Evolutionary conservation across 2,888 invertebrate species (phyloP).

Genomic region (Lampropteryx suffumata): DNA sequence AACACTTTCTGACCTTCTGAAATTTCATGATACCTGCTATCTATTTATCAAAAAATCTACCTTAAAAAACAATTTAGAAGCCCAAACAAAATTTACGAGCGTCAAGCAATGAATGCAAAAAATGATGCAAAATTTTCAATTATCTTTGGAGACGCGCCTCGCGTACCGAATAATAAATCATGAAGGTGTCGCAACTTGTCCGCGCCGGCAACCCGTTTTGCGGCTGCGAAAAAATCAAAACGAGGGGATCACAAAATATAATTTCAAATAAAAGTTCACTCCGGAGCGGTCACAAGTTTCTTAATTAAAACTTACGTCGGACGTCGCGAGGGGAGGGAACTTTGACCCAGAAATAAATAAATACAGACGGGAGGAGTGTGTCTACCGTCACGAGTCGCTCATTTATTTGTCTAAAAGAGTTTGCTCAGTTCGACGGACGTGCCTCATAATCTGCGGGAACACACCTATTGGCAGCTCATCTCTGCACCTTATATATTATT

Average conservation of each 20-base stretch:
- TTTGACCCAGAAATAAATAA: slow-evolving; percentile 82
- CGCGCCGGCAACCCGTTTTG: slow-evolving; percentile 69
- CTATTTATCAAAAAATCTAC: background rate
- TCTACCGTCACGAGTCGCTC: slow-evolving; percentile 72
- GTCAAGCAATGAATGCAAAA: slow-evolving; percentile 34
- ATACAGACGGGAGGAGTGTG: slow-evolving; percentile 66
- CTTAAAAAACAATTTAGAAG: slow-evolving; percentile 10
- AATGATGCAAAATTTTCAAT: slow-evolving; percentile 59
- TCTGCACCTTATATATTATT: slow-evolving; percentile 51
- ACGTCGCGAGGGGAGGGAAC: slow-evolving; percentile 71
- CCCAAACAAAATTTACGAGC: slow-evolving; percentile 19
- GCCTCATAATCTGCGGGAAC: slow-evolving; percentile 57
- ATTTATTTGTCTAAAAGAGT: slow-evolving; percentile 78
- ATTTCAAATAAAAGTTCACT: slow-evolving; percentile 81
- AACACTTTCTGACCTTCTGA: background rate
- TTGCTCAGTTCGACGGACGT: slow-evolving; percentile 70
- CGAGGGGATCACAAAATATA: slow-evolving; percentile 77
- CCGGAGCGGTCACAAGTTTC: slow-evolving; percentile 80
- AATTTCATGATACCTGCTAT: background rate
- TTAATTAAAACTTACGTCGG: slow-evolving; percentile 83
- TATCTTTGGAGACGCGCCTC: slow-evolving; percentile 48
- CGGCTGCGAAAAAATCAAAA: slow-evolving; percentile 68
- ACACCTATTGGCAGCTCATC: slow-evolving; percentile 48
- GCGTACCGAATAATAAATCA: slow-evolving; percentile 69
- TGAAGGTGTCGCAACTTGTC: slow-evolving; percentile 69